phyloP scores from a whole-genome alignment of 2,888 invertebrate species.

The Epicampocera succincta region DNA sequence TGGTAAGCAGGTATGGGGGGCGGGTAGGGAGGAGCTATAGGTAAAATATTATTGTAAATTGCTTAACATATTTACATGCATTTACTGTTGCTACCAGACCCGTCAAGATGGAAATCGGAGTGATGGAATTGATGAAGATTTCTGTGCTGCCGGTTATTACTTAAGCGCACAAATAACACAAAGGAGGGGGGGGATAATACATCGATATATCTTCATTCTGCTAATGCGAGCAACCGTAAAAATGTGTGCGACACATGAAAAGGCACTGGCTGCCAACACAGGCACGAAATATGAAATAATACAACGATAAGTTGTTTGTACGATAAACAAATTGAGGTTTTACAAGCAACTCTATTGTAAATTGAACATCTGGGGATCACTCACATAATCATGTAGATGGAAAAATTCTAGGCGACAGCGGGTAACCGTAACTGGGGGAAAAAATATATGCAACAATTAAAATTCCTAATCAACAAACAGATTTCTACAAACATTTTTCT shows the following conservation, averaged over 20 bases:
- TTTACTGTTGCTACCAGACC: slow-evolving; percentile 33
- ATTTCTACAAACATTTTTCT: no score
- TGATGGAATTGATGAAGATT: slow-evolving; percentile 25
- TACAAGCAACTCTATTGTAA: slow-evolving; percentile 47
- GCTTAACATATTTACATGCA: slow-evolving; percentile 52
- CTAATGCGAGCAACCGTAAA: slow-evolving; percentile 41
- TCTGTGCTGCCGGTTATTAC: slow-evolving; percentile 36
- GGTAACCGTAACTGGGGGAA: no score
- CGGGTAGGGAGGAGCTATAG: background rate
- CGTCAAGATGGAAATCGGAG: slow-evolving; percentile 39
- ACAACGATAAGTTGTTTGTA: no score
- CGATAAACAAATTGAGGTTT: slow-evolving; percentile 49
- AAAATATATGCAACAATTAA: no score
- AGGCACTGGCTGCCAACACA: slow-evolving; percentile 4
- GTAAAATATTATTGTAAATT: slow-evolving; percentile 50
- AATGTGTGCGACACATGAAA: slow-evolving; percentile 48
- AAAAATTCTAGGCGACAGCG: no score
- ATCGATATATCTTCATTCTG: slow-evolving; percentile 27
- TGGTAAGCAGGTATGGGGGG: no score
- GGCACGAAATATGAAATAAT: slow-evolving; percentile 21
- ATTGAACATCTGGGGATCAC: slow-evolving; percentile 61
- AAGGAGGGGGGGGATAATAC: slow-evolving; percentile 33
- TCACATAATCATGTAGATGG: no score
- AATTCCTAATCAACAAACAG: no score
- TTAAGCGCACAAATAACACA: slow-evolving; percentile 40